Evolutionary conservation across 2,113 vertebrate genomes (phyloP).

Genomic region (Notechis scutatus): DNA sequence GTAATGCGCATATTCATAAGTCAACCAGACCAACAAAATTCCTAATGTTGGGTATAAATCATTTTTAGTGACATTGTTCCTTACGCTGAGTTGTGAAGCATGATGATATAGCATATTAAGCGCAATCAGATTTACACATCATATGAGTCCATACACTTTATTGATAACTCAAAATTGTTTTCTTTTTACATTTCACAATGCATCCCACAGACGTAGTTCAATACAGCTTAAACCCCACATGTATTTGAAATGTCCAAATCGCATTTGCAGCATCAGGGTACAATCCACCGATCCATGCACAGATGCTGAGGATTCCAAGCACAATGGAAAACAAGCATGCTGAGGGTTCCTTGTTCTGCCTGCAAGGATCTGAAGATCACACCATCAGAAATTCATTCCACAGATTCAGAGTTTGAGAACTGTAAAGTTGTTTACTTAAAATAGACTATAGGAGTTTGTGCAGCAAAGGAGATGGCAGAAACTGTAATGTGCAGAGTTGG

Average conservation of each 20-base stretch:
- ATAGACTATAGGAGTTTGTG: constrained; percentile 74
- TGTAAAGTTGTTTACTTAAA: constrained; percentile 75
- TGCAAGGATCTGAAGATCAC: constrained; percentile 1
- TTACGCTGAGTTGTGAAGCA: background rate
- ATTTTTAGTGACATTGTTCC: background rate
- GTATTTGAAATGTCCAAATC: constrained; percentile 81
- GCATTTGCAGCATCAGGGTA: constrained; percentile 79
- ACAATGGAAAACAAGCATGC: constrained; percentile 19
- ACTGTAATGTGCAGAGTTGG: constrained; percentile 48
- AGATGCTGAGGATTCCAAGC: constrained; percentile 5
- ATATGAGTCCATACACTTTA: constrained; percentile 93
- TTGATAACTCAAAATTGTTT: constrained; percentile 79
- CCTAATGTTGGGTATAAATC: background rate
- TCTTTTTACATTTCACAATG: constrained; percentile 93
- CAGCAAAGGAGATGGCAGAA: constrained; percentile 70
- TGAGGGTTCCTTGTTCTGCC: background rate
- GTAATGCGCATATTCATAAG: background rate
- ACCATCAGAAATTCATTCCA: constrained; percentile 64
- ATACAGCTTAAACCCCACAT: constrained; percentile 84
- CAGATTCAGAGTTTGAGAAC: constrained; percentile 74
- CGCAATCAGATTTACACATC: background rate
- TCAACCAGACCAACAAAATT: background rate
- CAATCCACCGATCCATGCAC: constrained; percentile 11
- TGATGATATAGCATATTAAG: background rate
- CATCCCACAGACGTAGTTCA: constrained; percentile 95